Evolutionary conservation across 2,113 vertebrate species (phyloP), one percentile per base, ranked within the genome.

Genomic region (Ptilonorhynchus violaceus): DNA sequence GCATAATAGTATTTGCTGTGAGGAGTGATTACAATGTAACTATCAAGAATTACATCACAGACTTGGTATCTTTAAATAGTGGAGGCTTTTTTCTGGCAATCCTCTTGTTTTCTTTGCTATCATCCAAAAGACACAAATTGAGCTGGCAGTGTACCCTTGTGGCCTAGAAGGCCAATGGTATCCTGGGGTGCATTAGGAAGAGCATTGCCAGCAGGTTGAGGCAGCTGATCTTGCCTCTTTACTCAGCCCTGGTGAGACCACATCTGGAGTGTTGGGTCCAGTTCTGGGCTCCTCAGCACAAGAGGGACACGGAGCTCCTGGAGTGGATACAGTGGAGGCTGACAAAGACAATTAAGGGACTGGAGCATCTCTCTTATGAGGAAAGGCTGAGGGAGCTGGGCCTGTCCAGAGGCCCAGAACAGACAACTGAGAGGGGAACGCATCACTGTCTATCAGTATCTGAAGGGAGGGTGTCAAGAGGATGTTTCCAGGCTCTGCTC

Each of bases 131-230:
- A 70, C 25, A 64, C 18, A 47, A 39, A 41, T 5, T 33, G 88
- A 69, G 49, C 15, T 27, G 41, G 21, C n/a, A 55, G 30, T 23
- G 25, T 35, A 21, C 13, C 17, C 62, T 5, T 19, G 47, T 55
- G 47, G 39, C n/a, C 41, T 27, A 47, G 24, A 47, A 35, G 47
- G 41, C 30, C 0, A 0, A 4, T 9, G 35, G 6, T 31, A 6
- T 13, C n/a, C 35, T 23, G 55, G 21, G 17, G 6, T 68, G 3
- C 39, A 42, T 42, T 27, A 49, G 37, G 69, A 44, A 59, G 6
- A 59, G 2, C 19, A 46, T 0, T 44, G 44, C 23, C 60, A 59
- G 59, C 15, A 52, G 19, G 15, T 1, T 4, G 12, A 39, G 37
- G 15, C 23, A 59, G 14, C 5, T 18, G 70, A 53, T 35, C 53